Percentiles rank a stretch among this genome's conserved stretches.
Conservation (phyloP, 2,888 invertebrate genomes). For the Microctonus hyperodae region DNA sequence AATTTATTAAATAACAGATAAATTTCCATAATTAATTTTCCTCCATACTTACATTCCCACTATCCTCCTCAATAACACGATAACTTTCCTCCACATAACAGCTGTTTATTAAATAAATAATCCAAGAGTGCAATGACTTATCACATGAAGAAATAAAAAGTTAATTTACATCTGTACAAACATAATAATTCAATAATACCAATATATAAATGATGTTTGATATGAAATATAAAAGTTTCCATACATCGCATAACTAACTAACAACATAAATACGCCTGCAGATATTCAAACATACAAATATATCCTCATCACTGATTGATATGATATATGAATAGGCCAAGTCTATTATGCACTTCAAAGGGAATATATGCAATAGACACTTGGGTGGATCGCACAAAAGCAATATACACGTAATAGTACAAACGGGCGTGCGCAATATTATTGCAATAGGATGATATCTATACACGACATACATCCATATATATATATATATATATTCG, state of each 20-base stretch:
- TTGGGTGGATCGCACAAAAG: constrained; percentile 16
- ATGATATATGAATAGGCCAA: not conserved
- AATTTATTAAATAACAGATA: not conserved
- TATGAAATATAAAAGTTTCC: too few species aligned
- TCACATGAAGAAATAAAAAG: not conserved
- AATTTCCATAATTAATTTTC: not conserved
- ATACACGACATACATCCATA: not conserved
- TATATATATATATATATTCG: constrained; percentile 13
- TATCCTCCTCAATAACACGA: not conserved
- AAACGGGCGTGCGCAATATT: constrained; percentile 11
- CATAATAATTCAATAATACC: constrained; percentile 2
- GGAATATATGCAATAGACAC: constrained; percentile 26
- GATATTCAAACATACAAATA: not conserved
- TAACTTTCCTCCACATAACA: not conserved
- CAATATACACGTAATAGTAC: not conserved
- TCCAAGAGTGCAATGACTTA: not conserved
- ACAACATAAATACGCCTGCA: not conserved
- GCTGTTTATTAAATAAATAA: not conserved
- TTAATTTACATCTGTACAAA: not conserved
- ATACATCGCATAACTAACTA: not conserved
- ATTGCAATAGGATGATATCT: not conserved
- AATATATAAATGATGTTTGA: not conserved
- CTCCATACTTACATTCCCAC: too few species aligned
- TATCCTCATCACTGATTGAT: not conserved
- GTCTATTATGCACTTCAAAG: constrained; percentile 9